Conservation (phyloP, 1,140 invertebrate species). For the Drosophila prosaltans region DNA sequence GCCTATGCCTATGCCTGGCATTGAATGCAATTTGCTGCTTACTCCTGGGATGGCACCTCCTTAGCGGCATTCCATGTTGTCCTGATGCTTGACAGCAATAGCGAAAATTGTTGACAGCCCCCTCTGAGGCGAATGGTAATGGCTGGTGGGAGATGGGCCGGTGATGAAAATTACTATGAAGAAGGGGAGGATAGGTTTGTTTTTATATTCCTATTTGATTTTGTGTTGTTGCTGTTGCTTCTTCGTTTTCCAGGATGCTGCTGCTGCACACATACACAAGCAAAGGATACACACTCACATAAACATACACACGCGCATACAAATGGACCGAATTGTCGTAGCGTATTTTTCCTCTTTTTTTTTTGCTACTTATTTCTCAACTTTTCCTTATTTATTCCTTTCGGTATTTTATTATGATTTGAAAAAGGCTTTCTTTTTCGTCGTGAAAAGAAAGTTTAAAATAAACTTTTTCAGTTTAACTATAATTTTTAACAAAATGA, state of each 20-base stretch:
- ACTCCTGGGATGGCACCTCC: conserved; percentile 14
- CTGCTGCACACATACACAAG: conserved; percentile 37
- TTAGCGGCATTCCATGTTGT: conserved; percentile 42
- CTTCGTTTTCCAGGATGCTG: conserved; percentile 51
- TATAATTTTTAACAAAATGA: background rate
- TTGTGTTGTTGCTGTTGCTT: conserved; percentile 15
- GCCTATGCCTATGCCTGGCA: conserved; percentile 18
- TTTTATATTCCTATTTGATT: conserved; percentile 29
- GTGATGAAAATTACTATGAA: background rate
- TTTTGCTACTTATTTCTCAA: conserved; percentile 1
- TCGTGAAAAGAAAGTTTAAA: background rate
- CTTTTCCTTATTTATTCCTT: background rate
- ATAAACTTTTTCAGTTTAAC: background rate
- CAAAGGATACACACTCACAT: conserved; percentile 35
- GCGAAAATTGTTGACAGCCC: conserved; percentile 25
- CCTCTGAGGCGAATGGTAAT: conserved; percentile 2
- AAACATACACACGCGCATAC: conserved; percentile 14
- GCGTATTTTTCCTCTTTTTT: conserved; percentile 6
- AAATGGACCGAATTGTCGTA: conserved; percentile 15
- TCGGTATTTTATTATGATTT: background rate
- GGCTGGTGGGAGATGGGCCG: background rate
- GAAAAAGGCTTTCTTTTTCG: background rate
- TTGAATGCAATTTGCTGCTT: conserved; percentile 10
- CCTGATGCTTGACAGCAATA: conserved; percentile 14
- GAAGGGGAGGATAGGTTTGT: background rate